These are phyloP conservation scores for Tetragonisca angustula DNA, from an alignment of 2,888 invertebrate genomes.

Conservation along the genomic window DNA sequence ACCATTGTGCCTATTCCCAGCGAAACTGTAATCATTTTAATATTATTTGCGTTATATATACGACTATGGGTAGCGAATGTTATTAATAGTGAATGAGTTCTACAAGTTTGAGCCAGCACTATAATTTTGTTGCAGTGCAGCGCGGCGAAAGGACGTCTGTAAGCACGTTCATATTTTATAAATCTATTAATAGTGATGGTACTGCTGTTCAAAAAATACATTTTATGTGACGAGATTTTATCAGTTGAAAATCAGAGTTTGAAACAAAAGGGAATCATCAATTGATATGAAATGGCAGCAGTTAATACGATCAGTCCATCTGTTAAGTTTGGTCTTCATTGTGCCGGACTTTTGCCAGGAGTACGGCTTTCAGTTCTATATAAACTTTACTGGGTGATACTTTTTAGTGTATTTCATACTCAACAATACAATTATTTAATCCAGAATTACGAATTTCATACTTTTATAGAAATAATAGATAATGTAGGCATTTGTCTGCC, in stretches of 20 bases:
- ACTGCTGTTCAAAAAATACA: neutral
- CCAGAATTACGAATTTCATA: neutral
- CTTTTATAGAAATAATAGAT: conserved; percentile 31
- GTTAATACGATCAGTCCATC: conserved; percentile 40
- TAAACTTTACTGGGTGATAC: conserved; percentile 41
- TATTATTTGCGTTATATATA: conserved; percentile 16
- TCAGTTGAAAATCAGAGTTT: neutral
- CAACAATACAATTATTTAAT: conserved; percentile 45
- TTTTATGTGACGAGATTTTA: neutral
- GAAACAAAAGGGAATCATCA: neutral
- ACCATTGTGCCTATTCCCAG: neutral
- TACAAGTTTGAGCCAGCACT: neutral
- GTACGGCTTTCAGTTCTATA: conserved; percentile 11
- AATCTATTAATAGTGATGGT: neutral
- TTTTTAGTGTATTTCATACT: neutral
- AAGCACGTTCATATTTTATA: neutral
- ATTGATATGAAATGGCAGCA: neutral
- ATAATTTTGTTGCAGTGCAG: neutral
- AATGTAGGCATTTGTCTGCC: conserved; percentile 40
- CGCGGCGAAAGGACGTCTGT: neutral
- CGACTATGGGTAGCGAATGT: neutral
- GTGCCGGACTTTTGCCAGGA: conserved; percentile 51
- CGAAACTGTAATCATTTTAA: conserved; percentile 10
- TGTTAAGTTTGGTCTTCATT: conserved; percentile 34
- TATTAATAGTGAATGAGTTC: neutral